Base-by-base conservation (phyloP, 2,113 vertebrate species). In the Anser cygnoides region DNA sequence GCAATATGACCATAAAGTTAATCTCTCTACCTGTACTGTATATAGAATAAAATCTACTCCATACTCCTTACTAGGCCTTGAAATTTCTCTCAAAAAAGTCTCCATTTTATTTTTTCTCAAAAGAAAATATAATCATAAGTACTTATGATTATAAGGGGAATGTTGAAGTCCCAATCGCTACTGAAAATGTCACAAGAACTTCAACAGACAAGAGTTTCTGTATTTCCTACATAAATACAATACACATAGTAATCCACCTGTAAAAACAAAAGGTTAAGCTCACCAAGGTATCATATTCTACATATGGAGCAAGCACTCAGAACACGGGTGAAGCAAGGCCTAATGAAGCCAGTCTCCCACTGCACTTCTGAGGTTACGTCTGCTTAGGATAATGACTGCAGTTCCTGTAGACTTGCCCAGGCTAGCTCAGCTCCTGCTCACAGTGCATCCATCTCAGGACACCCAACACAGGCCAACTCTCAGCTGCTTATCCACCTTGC, bases 321-420 rank as follows among this genome's bases (percentile, higher is more conserved):
- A 20, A 8, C 6, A 3, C 44, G 28, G 91, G 84, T 33, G 84
- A 44, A 82, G 75, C 90, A 77, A 90, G 82, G 35, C 75, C 54
- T 70, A 17, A 25, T 2, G 92, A 50, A 82, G 71, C 84, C 78
- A 9, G 91, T 20, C 49, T 73, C 79, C 3, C 1, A 1, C 59
- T 35, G 89, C 20, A 1, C 6, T 62, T 13, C 90, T 21, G 79
- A 29, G 88, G 17, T 26, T 59, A 44, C 3, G 68, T 31, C 84
- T 61, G 52, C 2, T 29, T 9, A 10, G 92, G 84, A 57, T 84
- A 28, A 87, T 21, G 73, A 73, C 58, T 65, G 86, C 91, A 72
- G 93, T 70, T 78, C 93, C 91, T 74, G 54, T 6, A 57, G n/a
- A 22, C 90, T 61, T 93, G 93, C 88, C 95, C 11, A 3, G 93